Base-by-base conservation (phyloP, 92 coral and sea anemone species). In the Phenganax marumi region DNA sequence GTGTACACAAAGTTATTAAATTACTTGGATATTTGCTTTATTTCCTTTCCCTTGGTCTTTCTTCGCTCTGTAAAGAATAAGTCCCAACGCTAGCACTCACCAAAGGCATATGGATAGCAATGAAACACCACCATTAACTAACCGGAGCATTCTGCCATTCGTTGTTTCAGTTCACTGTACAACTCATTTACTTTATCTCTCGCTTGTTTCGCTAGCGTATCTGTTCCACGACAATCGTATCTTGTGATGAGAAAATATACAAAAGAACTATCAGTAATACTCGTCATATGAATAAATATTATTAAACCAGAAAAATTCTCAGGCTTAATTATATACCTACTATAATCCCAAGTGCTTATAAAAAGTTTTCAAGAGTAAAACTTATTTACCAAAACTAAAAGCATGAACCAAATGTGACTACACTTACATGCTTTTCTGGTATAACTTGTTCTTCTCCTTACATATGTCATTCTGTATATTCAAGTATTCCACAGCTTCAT, bases 401-500 rank as follows among this genome's bases (percentile, higher is more conserved):
- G 43, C 43, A 33, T 33, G 46, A 55, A 84, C 13, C n/a, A 22
- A 3, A 46, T 80, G 14, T 8, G 13, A 46, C 26, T 70, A 2
- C 8, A 90, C 98, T 87, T 79, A 95, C 98, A 89, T 89, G 88
- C 92, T 92, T 92, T 82, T 89, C 75, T 95, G 98, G 65, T 85
- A 90, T 65, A 95, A 77, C n/a, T 82, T 89, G 77, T 95, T 95
- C 81, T 87, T 89, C 56, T 92, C 85, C 77, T 76, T 92, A 49
- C 96, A 84, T 3, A 92, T 89, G 48, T 79, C 82, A 82, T 95
- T 95, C 79, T 92, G 93, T 90, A 91, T 84, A 70, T 87, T 93
- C 21, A 95, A 68, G 80, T 85, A 95, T 80, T 92, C 97, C n/a
- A 95, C 91, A 56, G 98, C 98, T 82, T 95, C 98, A 88, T 95